These are phyloP conservation scores for Agapornis roseicollis DNA, from an alignment of 2,113 vertebrate genomes.

Conservation along the genomic window DNA sequence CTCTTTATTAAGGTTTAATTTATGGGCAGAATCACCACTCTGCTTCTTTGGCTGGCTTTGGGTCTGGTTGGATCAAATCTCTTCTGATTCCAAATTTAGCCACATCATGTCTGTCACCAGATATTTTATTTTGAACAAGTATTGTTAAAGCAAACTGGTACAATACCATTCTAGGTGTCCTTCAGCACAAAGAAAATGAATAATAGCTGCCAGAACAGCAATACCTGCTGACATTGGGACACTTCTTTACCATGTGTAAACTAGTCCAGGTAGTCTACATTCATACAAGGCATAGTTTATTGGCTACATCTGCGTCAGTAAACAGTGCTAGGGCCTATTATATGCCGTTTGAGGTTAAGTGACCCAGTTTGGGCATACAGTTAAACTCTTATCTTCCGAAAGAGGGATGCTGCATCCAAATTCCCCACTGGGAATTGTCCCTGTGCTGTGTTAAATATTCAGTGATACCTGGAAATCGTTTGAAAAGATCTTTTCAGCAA, in stretches of 20 bases:
- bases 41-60: neutral
- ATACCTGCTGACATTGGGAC: accelerated
- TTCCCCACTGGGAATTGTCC: neutral
- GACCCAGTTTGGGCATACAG: neutral
- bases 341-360: neutral
- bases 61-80: neutral
- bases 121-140: neutral
- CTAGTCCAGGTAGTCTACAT: neutral
- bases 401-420: neutral
- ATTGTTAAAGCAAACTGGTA: conserved; percentile 16
- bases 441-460: neutral
- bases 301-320: neutral
- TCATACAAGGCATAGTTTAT: neutral
- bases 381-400: neutral
- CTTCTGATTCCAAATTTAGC: neutral
- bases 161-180: neutral
- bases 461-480: neutral
- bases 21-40: neutral
- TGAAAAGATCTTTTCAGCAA: neutral
- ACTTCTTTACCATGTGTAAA: neutral
- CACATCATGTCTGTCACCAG: accelerated
- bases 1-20: conserved; percentile 52
- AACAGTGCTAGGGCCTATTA: neutral
- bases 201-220: neutral
- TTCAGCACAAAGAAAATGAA: neutral